Evolutionary conservation across 1,140 invertebrate species (phyloP), one percentile per base, ranked within the genome.

Genomic region (Neodiprion fabricii): DNA sequence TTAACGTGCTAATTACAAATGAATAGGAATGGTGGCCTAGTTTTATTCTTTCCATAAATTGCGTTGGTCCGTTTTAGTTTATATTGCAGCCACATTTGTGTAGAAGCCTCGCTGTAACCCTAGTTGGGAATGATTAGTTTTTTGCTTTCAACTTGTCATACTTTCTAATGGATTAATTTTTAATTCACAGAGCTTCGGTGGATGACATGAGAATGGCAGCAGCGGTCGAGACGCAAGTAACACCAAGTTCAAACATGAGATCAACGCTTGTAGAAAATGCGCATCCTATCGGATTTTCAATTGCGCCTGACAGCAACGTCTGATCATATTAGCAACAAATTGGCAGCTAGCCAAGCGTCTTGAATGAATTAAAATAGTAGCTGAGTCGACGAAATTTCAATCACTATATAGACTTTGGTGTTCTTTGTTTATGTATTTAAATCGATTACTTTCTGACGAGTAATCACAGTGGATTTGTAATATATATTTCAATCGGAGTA

Each of bases 141-240:
- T 40, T 40, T 40, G 28, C 2, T 1, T 40, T 40, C 5, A 5
- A 40, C 28, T 40, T 40, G 28, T 40, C 28, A 40, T 40, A 40
- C 28, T 40, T 5, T 40, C 28, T 40, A 40, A 40, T 40, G 1
- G 28, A 40, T 40, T 40, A 40, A 40, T 40, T 40, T 40, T 40
- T 40, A 2, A 80, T 82, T 85, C 86, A 65, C 84, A 95, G 94
- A 89, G 94, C 93, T 79, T 90, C 94, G 77, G 88, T 90, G 79
- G 92, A 93, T 72, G 93, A 94, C 80, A 95, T 95, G 94, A 90
- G 93, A 83, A 91, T 90, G 84, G 89, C 92, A 81, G 93, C 93
- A 77, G 89, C 86, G 65, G 81, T 80, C 76, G 72, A 83, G 83
- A 73, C 72, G 79, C 78, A 80, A 79, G 78, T 82, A 74, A 78